Percentiles rank a stretch among this genome's conserved stretches.
phyloP scores from a whole-genome alignment of 2,797 vertebrate species.

The Coendou prehensilis region DNA sequence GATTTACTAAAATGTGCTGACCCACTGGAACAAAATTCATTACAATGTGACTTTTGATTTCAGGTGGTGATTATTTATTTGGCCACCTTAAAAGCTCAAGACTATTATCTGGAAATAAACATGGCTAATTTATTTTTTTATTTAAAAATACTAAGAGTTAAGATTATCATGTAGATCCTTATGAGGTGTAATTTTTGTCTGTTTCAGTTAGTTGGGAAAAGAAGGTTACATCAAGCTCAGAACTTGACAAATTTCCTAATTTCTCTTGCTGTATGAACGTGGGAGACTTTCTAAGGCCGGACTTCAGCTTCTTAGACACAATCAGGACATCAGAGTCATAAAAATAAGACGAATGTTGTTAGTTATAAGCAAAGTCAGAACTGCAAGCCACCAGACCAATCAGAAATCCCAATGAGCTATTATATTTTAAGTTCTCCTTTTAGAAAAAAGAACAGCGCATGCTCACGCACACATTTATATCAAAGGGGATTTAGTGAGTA shows the following conservation, averaged over 20 bases:
- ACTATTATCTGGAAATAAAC: conserved; percentile 55
- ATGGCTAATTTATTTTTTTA: conserved; percentile 27
- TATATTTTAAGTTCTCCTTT: conserved; percentile 58
- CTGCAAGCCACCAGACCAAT: conserved; percentile 31
- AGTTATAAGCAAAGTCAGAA: conserved; percentile 45
- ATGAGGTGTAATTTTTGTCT: conserved; percentile 3
- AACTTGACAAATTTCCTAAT: conserved; percentile 51
- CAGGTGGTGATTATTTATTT: conserved; percentile 19
- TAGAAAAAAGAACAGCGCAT: conserved; percentile 46
- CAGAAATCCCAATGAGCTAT: background rate
- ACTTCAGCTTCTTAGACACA: background rate
- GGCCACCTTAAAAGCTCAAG: background rate
- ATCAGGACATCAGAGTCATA: background rate
- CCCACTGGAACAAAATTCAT: conserved; percentile 16
- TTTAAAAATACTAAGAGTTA: conserved; percentile 52
- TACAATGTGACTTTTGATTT: background rate
- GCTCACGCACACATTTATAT: background rate
- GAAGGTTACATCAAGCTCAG: background rate
- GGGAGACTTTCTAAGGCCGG: conserved; percentile 33
- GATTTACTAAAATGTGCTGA: conserved; percentile 37
- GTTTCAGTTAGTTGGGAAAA: conserved; percentile 34
- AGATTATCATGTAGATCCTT: conserved; percentile 1
- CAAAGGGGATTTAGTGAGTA: background rate
- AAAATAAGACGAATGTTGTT: conserved; percentile 15
- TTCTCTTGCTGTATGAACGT: conserved; percentile 8